These are phyloP conservation scores for Asbolus verrucosus DNA, from an alignment of 1,140 invertebrate genomes.

Conservation along the genomic window DNA sequence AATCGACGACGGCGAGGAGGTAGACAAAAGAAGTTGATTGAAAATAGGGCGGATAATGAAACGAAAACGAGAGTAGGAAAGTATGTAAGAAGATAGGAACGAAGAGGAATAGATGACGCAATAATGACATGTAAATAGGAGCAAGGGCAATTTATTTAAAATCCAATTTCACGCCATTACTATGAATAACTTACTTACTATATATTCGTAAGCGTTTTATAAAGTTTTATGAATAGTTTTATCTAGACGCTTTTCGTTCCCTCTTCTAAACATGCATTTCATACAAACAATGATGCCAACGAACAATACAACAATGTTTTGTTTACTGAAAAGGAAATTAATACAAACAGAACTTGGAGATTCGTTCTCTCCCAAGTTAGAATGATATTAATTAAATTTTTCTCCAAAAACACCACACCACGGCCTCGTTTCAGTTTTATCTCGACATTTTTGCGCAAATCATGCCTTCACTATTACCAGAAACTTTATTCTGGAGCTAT, in stretches of 20 bases:
- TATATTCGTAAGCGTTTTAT: conserved; percentile 50
- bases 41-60: conserved; percentile 40
- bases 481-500: neutral
- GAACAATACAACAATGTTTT: conserved; percentile 50
- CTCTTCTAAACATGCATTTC: conserved; percentile 39
- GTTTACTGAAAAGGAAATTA: conserved; percentile 51
- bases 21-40: conserved; percentile 44
- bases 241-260: conserved; percentile 35
- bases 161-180: conserved; percentile 57
- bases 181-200: conserved; percentile 56
- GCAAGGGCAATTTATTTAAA: conserved; percentile 59
- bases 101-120: conserved; percentile 53
- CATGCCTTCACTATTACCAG: neutral
- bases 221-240: conserved; percentile 47
- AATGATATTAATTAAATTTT: conserved; percentile 35
- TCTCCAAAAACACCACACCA: neutral
- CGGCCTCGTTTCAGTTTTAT: neutral
- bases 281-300: conserved; percentile 45
- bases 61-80: conserved; percentile 46
- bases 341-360: conserved; percentile 41
- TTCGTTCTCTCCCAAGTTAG: conserved; percentile 26
- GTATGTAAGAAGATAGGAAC: conserved; percentile 40
- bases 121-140: conserved; percentile 59
- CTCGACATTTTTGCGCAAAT: too few relatives aligned
- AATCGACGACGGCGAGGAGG: conserved; percentile 29